Base-by-base conservation (phyloP, 2,113 vertebrate genomes). In the Choloepus hoffmanni region DNA sequence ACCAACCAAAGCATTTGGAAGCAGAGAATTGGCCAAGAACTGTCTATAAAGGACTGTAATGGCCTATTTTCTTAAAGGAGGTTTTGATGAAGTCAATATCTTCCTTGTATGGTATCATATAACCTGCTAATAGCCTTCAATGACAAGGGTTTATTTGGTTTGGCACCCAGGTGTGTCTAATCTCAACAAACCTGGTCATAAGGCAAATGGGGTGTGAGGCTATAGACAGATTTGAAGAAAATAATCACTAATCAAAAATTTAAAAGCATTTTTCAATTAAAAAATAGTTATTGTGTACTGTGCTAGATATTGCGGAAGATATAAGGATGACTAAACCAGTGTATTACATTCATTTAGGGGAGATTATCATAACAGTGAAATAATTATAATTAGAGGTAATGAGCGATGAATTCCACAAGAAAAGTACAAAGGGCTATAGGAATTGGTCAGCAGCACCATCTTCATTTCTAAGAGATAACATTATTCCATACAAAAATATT, bases 201-300 rank as follows among this genome's bases (percentile, higher is more conserved):
- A 93, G 55, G 77, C 30, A 90, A 62, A 77, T 78, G 26, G 36
- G 40, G 58, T 76, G 45, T 88, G 19, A 87, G 30, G 14, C 26
- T 94, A 9, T 43, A 65, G 55, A 72, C 4, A 87, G 76, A 92
- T 86, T 63, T 87, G 28, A 53, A 88, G 40, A 48, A 74, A 82
- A 74, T 92, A 43, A 85, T 82, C 85, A 94, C 79, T 79, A 85
- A 91, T 21, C 36, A 95, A 95, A 96, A 87, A 55, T 18, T 45
- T 78, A 53, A 70, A 84, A 94, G 72, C 10, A 50, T 92, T 90
- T 92, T 91, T 90, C 84, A 79, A 97, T 85, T 92, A 36, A 18
- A 48, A 97, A 83, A 81, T 67, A 96, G 13, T 86, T 92, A 53
- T 60, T 95, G 53, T 77, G 73, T 43, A 68, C 26, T 13, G 58